phyloP scores from a whole-genome alignment of 2,113 vertebrate species.

The Turdus rufiventris region DNA sequence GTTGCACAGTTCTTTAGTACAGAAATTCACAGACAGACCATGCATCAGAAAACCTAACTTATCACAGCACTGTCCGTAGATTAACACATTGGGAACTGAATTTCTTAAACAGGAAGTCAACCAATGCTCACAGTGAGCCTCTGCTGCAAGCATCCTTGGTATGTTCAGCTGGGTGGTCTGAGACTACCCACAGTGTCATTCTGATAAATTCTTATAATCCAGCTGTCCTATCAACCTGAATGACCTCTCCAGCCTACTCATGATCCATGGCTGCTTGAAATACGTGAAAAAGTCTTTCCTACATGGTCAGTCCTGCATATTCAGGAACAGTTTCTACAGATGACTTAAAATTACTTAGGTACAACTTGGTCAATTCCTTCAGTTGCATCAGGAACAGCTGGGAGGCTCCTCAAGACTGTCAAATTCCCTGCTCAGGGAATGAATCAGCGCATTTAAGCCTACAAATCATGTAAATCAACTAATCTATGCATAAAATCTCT shows the following conservation, averaged over 20 bases:
- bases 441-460: not conserved
- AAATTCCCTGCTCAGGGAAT: not conserved
- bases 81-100: not conserved
- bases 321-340: not conserved
- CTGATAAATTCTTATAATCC: not conserved
- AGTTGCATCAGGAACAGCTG: not conserved
- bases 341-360: not conserved
- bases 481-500: not conserved
- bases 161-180: not conserved
- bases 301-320: not conserved
- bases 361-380: not conserved
- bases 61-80: not conserved
- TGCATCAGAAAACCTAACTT: not conserved
- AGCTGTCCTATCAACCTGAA: not conserved
- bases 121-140: not conserved
- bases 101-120: not conserved
- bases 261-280: not conserved
- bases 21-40: not conserved
- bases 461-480: not conserved
- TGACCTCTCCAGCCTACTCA: not conserved
- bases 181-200: not conserved
- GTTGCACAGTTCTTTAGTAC: not conserved
- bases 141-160: not conserved
- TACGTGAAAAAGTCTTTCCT: not conserved
- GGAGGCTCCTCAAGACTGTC: not conserved